Conservation (phyloP, 2,888 invertebrate genomes). For the Drosophila fulvimacula region DNA sequence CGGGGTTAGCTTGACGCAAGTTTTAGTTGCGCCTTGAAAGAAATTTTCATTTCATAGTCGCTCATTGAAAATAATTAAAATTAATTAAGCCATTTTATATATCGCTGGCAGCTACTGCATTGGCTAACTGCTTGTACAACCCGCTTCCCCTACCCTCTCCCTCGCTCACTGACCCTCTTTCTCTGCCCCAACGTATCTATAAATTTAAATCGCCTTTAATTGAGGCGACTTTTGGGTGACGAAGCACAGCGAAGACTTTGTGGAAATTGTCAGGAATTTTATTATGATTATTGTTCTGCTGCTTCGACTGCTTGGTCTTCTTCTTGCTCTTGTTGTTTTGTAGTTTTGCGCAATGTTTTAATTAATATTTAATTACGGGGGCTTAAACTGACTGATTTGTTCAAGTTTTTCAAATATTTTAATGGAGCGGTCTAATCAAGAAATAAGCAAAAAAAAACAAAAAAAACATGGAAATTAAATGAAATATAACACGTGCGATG, state of each 20-base stretch:
- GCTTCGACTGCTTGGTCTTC: not conserved
- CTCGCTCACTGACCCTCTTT: not conserved
- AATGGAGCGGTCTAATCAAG: constrained; percentile 51
- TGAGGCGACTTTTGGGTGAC: constrained; percentile 75
- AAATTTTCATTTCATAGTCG: constrained; percentile 75
- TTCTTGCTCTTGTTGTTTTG: constrained; percentile 11
- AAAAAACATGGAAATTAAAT: not conserved
- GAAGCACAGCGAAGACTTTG: constrained; percentile 35
- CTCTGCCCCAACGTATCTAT: constrained; percentile 58
- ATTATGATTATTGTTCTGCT: constrained; percentile 10
- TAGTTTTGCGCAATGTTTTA: constrained; percentile 51
- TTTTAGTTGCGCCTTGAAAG: constrained; percentile 73
- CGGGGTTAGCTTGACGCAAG: constrained; percentile 24
- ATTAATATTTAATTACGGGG: constrained; percentile 57
- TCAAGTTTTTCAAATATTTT: constrained; percentile 8
- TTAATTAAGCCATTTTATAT: constrained; percentile 76
- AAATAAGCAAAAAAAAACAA: constrained; percentile 12
- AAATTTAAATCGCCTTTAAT: constrained; percentile 78
- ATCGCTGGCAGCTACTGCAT: constrained; percentile 48
- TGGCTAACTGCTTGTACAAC: constrained; percentile 45
- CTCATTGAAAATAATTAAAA: constrained; percentile 80
- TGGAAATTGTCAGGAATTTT: constrained; percentile 43
- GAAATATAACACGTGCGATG: constrained; percentile 66
- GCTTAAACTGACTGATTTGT: constrained; percentile 59
- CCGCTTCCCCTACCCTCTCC: not conserved